These are phyloP conservation scores for Melanogrammus aeglefinus DNA, from an alignment of 2,797 vertebrate species.

Conservation along the genomic window DNA sequence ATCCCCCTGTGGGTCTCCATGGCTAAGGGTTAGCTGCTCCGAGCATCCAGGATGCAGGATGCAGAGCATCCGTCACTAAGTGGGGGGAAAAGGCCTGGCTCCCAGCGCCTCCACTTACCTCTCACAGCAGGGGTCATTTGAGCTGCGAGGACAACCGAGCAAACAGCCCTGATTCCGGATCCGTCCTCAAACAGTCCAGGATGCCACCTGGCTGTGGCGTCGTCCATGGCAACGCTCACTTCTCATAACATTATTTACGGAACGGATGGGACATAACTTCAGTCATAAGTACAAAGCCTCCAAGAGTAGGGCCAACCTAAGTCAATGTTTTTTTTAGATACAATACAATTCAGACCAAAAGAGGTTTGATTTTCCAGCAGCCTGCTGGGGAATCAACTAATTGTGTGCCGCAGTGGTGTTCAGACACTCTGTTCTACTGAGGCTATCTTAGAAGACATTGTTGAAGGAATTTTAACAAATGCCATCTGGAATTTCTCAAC, in stretches of 20 bases:
- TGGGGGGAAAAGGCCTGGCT: slow-evolving; percentile 25
- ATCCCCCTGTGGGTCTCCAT: slow-evolving; percentile 66
- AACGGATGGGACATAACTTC: not conserved
- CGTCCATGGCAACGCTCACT: slow-evolving; percentile 18
- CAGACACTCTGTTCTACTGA: not conserved
- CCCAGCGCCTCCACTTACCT: slow-evolving; percentile 28
- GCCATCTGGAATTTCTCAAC: slow-evolving; percentile 36
- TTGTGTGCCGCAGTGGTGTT: not conserved
- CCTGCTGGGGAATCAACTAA: not conserved
- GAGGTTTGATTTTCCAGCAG: not conserved
- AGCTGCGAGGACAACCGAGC: slow-evolving; percentile 49
- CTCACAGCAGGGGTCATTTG: slow-evolving; percentile 49
- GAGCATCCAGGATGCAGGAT: slow-evolving; percentile 79
- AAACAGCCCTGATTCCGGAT: slow-evolving; percentile 66
- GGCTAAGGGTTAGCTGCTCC: slow-evolving; percentile 58
- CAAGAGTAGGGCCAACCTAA: not conserved
- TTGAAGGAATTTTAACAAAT: slow-evolving; percentile 37
- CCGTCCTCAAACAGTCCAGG: slow-evolving; percentile 63
- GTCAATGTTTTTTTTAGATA: not conserved
- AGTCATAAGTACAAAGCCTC: not conserved
- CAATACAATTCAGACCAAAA: not conserved
- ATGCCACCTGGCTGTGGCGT: slow-evolving; percentile 50
- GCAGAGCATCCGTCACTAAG: slow-evolving; percentile 54
- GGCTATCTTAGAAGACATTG: slow-evolving; percentile 9
- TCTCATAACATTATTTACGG: not conserved